Conservation (phyloP, 2,888 invertebrate species). For the Epistrophe eligans region DNA sequence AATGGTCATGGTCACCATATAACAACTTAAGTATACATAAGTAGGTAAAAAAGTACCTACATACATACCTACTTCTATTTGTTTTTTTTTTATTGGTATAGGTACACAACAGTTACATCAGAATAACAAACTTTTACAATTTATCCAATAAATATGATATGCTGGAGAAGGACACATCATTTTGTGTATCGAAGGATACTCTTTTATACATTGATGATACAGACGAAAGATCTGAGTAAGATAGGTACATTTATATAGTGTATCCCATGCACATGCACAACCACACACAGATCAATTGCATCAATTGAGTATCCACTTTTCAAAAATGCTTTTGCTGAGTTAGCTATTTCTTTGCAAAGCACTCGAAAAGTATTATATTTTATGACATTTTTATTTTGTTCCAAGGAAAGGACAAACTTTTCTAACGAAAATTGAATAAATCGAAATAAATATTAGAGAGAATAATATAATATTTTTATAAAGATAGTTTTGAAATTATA, state of each 20-base stretch:
- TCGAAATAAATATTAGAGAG: neutral
- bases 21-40: neutral
- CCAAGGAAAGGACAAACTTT: neutral
- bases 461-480: neutral
- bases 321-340: conserved; percentile 35
- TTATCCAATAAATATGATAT: conserved; percentile 55
- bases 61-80: neutral
- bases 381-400: neutral
- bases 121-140: conserved; percentile 45
- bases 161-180: conserved; percentile 20
- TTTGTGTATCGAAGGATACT: conserved; percentile 10
- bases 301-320: conserved; percentile 53
- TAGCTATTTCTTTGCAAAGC: conserved; percentile 41
- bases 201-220: conserved; percentile 13
- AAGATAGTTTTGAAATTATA: neutral
- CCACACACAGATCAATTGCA: conserved; percentile 57
- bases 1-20: neutral
- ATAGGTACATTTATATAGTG: neutral
- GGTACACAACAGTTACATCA: conserved; percentile 17
- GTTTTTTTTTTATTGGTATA: neutral
- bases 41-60: too few species aligned
- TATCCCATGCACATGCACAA: neutral
- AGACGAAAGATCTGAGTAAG: conserved; percentile 9
- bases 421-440: conserved; percentile 10
- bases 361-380: conserved; percentile 30